Conservation (phyloP, 2,113 vertebrate species). For the Ammodytes marinus region DNA sequence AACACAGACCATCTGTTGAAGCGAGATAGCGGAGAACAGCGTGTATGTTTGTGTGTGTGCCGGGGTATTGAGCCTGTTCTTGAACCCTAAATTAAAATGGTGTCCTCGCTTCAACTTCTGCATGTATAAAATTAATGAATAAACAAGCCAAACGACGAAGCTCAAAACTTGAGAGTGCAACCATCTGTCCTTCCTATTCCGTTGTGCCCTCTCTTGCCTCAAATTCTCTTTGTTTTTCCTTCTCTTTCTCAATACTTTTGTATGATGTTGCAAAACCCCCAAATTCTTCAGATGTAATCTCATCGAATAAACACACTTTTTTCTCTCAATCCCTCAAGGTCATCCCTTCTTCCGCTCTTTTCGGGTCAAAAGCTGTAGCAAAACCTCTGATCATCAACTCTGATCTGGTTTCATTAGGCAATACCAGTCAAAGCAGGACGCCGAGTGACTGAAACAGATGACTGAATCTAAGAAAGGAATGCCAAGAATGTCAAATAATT, state of each 20-base stretch:
- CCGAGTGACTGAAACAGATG: constrained; percentile 36
- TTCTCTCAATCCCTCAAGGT: too few relatives aligned
- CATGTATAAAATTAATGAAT: not conserved
- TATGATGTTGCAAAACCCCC: not conserved
- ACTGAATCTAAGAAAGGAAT: constrained; percentile 38
- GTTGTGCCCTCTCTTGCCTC: not conserved
- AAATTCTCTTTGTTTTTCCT: not conserved
- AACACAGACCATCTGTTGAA: constrained; percentile 48
- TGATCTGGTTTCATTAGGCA: constrained; percentile 15
- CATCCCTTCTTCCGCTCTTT: not conserved
- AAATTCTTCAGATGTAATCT: constrained; percentile 25
- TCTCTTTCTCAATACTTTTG: not conserved
- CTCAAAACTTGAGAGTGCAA: not conserved
- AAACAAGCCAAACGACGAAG: not conserved
- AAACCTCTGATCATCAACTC: not conserved
- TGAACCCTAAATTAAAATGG: constrained; percentile 14
- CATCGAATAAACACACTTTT: constrained; percentile 10
- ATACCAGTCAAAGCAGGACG: not conserved
- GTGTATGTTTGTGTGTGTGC: not conserved
- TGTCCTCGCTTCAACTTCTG: constrained; percentile 21
- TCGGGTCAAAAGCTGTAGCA: not conserved
- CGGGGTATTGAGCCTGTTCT: not conserved
- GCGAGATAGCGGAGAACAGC: constrained; percentile 19
- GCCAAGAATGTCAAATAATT: constrained; percentile 40
- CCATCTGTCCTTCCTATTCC: not conserved